Evolutionary conservation across 1,140 invertebrate species (phyloP).

Genomic region (Philaenus spumarius): DNA sequence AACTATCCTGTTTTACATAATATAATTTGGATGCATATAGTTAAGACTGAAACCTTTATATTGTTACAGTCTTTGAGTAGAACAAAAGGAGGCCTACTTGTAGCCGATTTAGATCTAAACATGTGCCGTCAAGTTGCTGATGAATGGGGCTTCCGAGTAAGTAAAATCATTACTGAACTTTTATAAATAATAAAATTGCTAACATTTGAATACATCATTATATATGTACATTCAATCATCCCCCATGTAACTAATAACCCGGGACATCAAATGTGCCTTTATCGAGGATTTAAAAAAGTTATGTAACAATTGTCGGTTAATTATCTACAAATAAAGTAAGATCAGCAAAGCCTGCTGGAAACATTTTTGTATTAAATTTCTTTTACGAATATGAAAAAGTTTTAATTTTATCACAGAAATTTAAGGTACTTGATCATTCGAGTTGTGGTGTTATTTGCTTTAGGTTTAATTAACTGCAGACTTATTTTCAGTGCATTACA

Average conservation of each 20-base stretch:
- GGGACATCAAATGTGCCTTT: neutral
- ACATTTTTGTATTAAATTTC: no score
- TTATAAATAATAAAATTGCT: constrained; percentile 15
- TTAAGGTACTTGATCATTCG: no score
- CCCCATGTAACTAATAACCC: neutral
- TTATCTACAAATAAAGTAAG: neutral
- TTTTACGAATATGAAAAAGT: no score
- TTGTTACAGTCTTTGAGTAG: constrained; percentile 75
- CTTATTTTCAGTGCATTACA: no score
- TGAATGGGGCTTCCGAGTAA: constrained; percentile 85
- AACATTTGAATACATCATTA: constrained; percentile 1
- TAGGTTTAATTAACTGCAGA: no score
- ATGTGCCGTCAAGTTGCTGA: constrained; percentile 93
- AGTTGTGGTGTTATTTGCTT: no score
- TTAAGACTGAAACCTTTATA: no score
- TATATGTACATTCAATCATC: neutral
- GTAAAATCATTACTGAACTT: constrained; percentile 21
- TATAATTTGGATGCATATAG: no score
- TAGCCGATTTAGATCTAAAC: constrained; percentile 91
- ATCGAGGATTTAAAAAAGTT: neutral
- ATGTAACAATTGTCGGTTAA: neutral
- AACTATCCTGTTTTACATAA: no score
- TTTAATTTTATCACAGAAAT: no score
- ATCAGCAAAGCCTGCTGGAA: no score
- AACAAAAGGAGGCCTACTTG: constrained; percentile 79